Evolutionary conservation across 2,113 vertebrate genomes (phyloP).

Genomic region (Colius striatus): DNA sequence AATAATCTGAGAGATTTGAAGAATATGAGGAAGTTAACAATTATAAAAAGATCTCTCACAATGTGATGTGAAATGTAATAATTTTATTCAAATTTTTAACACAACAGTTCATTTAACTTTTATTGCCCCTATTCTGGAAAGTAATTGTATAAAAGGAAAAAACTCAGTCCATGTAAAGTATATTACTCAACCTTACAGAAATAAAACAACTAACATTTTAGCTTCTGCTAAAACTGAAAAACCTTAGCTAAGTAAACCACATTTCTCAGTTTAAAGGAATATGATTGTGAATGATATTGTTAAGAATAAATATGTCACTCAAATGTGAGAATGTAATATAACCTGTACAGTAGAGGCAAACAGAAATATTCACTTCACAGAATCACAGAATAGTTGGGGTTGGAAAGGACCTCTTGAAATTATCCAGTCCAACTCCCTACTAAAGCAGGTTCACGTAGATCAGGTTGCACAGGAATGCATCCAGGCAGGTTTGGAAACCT

Average conservation of each 20-base stretch:
- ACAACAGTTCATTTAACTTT: neutral
- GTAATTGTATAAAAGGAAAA: neutral
- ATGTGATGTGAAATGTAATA: neutral
- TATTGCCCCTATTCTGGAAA: neutral
- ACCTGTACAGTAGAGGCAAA: neutral
- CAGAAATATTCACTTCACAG: too few relatives aligned
- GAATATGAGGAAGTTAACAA: neutral
- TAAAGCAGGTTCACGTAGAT: too few relatives aligned
- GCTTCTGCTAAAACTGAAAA: neutral
- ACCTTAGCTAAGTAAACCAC: neutral
- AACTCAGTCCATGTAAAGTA: neutral
- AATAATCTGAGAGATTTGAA: neutral
- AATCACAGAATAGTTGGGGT: too few relatives aligned
- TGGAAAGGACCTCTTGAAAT: too few relatives aligned
- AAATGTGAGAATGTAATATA: neutral
- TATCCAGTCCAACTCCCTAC: too few relatives aligned
- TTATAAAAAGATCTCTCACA: neutral
- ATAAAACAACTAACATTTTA: neutral
- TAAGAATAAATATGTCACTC: accelerated
- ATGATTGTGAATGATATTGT: neutral
- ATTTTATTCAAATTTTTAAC: neutral
- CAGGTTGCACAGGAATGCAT: too few relatives aligned
- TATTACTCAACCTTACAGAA: neutral
- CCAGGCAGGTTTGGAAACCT: too few relatives aligned
- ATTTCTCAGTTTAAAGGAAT: neutral